These are phyloP conservation scores for Enteromius unitaeniatus DNA, from an alignment of 2,797 vertebrate genomes.

Conservation along the genomic window DNA sequence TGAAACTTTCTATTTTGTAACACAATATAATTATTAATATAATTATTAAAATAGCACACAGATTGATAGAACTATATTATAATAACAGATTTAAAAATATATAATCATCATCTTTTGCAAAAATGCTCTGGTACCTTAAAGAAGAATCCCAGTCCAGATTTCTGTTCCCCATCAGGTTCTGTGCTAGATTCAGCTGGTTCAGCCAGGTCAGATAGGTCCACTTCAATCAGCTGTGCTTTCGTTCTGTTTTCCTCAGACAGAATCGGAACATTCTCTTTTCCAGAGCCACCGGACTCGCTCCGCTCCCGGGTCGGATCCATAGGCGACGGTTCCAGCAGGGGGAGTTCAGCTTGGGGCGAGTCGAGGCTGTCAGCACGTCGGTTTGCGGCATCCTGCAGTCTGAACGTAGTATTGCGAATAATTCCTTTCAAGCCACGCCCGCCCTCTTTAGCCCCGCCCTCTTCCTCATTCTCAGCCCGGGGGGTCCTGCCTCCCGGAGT, in stretches of 20 bases:
- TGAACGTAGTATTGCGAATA: slow-evolving; percentile 77
- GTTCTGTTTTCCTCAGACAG: slow-evolving; percentile 77
- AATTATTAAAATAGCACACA: no score
- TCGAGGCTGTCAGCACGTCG: slow-evolving; percentile 59
- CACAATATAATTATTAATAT: no score
- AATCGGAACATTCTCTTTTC: slow-evolving; percentile 69
- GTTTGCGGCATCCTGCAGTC: slow-evolving; percentile 77
- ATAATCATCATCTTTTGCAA: neutral
- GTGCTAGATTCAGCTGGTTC: slow-evolving; percentile 73
- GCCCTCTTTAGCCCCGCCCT: neutral
- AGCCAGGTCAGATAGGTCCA: slow-evolving; percentile 87
- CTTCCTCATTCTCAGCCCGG: slow-evolving; percentile 66
- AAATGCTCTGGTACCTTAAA: slow-evolving; percentile 72
- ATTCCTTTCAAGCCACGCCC: slow-evolving; percentile 62
- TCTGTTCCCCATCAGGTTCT: slow-evolving; percentile 76
- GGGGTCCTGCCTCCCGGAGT: slow-evolving; percentile 16
- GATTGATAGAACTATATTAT: neutral
- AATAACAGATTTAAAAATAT: neutral
- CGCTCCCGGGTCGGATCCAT: slow-evolving; percentile 53
- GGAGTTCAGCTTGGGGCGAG: slow-evolving; percentile 7
- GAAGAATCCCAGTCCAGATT: slow-evolving; percentile 86
- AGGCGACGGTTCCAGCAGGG: neutral
- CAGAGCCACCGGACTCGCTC: slow-evolving; percentile 66
- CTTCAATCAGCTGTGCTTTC: slow-evolving; percentile 90
- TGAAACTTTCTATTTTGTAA: neutral